Evolutionary conservation across 2,888 invertebrate species (phyloP).

Genomic region (Choristoneura rosaceana): DNA sequence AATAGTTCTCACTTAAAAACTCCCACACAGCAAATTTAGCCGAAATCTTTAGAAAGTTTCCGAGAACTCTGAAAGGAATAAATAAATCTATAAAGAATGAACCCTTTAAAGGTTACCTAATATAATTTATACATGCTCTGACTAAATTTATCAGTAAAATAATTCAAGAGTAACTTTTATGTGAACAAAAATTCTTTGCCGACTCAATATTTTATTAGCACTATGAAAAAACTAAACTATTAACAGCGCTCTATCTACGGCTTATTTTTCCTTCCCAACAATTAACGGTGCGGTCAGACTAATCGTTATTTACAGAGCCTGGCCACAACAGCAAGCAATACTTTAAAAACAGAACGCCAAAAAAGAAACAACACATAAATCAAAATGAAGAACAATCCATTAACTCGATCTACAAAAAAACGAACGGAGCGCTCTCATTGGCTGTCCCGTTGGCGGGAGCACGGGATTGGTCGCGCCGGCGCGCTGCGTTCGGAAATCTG

Average conservation of each 20-base stretch:
- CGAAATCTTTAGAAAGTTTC: too few relatives aligned
- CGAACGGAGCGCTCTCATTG: slow-evolving; percentile 70
- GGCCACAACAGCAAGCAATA: slow-evolving; percentile 49
- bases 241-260: background rate
- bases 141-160: too few relatives aligned
- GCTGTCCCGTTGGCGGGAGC: slow-evolving; percentile 65
- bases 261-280: slow-evolving; percentile 16
- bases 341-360: slow-evolving; percentile 34
- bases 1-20: too few relatives aligned
- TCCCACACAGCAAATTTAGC: too few relatives aligned
- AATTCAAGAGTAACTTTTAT: too few relatives aligned
- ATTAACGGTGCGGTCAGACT: slow-evolving; percentile 28
- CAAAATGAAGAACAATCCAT: slow-evolving; percentile 84
- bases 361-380: slow-evolving; percentile 73
- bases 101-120: too few relatives aligned
- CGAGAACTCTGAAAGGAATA: too few relatives aligned
- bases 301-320: slow-evolving; percentile 43
- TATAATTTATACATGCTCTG: too few relatives aligned
- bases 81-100: too few relatives aligned
- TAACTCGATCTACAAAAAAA: slow-evolving; percentile 78
- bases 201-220: background rate
- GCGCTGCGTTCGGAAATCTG: slow-evolving; percentile 79
- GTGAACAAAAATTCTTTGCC: background rate
- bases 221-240: background rate
- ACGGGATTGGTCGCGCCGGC: slow-evolving; percentile 69